These are phyloP conservation scores for Falco biarmicus DNA, from an alignment of 2,797 vertebrate genomes.

Conservation along the genomic window DNA sequence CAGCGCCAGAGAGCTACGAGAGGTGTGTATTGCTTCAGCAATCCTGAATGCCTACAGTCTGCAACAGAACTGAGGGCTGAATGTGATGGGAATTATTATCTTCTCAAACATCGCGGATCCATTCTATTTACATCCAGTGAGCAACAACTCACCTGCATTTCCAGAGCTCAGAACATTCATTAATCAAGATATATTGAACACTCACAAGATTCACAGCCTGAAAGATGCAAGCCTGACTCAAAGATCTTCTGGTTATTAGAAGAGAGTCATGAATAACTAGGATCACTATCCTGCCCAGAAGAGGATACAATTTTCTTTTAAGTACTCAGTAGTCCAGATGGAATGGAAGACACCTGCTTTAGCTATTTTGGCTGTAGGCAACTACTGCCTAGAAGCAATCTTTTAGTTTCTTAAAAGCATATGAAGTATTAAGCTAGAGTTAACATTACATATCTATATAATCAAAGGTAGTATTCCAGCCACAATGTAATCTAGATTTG, in stretches of 20 bases:
- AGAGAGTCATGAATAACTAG: not conserved
- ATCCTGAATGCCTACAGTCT: not conserved
- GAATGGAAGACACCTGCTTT: not conserved
- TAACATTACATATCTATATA: not conserved
- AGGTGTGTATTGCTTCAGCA: not conserved
- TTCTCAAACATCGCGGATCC: fast-evolving
- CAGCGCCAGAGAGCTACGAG: not conserved
- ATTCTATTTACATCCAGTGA: not conserved
- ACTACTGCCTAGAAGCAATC: not conserved
- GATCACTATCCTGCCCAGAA: not conserved
- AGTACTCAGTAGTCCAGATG: not conserved
- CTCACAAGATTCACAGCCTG: not conserved
- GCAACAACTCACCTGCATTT: not conserved
- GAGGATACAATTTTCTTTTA: not conserved
- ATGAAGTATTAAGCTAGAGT: not conserved
- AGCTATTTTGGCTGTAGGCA: not conserved
- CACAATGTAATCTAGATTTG: not conserved
- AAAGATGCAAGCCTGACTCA: not conserved
- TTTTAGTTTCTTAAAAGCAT: not conserved
- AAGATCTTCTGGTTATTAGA: not conserved
- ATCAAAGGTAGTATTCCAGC: not conserved
- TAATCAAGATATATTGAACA: not conserved
- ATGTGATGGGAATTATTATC: not conserved
- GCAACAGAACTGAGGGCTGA: not conserved
- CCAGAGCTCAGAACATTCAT: not conserved